Conservation (phyloP, 2,113 vertebrate species). For the Suncus etruscus region DNA sequence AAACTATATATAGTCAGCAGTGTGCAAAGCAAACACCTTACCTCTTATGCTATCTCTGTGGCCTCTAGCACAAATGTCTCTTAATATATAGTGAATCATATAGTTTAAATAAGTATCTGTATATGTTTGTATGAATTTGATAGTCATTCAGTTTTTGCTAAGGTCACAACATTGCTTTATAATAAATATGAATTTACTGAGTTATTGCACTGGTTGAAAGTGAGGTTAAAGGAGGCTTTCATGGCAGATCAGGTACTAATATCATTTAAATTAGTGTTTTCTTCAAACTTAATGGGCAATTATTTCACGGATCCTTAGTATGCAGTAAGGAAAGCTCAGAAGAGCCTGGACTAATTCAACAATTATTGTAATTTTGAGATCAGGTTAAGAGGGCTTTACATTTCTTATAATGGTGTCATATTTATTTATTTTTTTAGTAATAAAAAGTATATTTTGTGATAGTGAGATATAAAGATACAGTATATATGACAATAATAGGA, state of each 20-base stretch:
- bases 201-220: neutral
- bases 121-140: conserved; percentile 42
- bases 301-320: neutral
- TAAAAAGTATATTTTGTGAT: neutral
- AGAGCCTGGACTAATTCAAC: neutral
- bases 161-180: conserved; percentile 31
- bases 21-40: too few species aligned
- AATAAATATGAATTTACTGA: neutral
- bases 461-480: neutral
- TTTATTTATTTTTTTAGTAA: too few species aligned
- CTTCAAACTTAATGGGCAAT: neutral
- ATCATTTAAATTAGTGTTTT: neutral
- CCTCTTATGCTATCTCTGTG: too few species aligned
- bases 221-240: neutral
- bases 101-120: neutral
- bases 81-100: neutral
- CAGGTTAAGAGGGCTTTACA: neutral
- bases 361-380: too few species aligned
- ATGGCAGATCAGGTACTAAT: neutral
- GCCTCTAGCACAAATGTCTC: neutral
- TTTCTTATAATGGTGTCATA: neutral
- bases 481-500: conserved; percentile 20
- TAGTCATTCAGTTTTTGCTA: neutral
- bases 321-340: neutral
- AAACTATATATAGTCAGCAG: too few species aligned